Percentiles rank a stretch among this genome's conserved stretches.
Conservation (phyloP, 1,140 invertebrate genomes). For the Acromyrmex heyeri region DNA sequence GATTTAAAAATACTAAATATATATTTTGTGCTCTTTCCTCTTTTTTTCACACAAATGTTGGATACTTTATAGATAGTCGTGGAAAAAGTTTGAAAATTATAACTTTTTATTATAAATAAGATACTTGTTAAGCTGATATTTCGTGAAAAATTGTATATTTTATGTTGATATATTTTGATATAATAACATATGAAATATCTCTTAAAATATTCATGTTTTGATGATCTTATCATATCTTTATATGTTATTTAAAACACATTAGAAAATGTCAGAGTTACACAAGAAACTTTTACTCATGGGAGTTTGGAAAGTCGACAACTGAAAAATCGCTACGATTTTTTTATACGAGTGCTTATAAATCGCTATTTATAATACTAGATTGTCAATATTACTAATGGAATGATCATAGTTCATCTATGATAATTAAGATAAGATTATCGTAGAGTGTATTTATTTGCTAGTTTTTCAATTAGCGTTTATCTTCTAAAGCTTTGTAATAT, state of each 20-base stretch:
- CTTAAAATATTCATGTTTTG: background rate
- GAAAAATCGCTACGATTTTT: background rate
- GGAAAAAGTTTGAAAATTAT: background rate
- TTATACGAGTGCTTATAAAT: background rate
- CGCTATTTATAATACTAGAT: background rate
- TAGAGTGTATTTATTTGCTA: background rate
- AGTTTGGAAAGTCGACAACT: background rate
- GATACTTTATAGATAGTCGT: too few relatives aligned
- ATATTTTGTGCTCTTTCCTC: background rate
- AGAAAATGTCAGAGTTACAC: background rate
- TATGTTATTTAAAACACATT: background rate
- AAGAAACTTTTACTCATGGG: background rate
- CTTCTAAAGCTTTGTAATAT: background rate
- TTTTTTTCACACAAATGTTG: background rate
- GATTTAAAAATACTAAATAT: background rate
- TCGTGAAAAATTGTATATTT: background rate
- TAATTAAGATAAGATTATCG: background rate
- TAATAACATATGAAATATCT: slow-evolving; percentile 2
- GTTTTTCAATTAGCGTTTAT: too few relatives aligned
- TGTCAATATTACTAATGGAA: background rate
- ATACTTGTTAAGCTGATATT: background rate
- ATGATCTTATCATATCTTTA: background rate
- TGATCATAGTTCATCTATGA: too few relatives aligned
- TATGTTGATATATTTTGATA: background rate
- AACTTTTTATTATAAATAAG: background rate